phyloP scores from a whole-genome alignment of 2,888 invertebrate genomes.

The Allolobophora icterica region DNA sequence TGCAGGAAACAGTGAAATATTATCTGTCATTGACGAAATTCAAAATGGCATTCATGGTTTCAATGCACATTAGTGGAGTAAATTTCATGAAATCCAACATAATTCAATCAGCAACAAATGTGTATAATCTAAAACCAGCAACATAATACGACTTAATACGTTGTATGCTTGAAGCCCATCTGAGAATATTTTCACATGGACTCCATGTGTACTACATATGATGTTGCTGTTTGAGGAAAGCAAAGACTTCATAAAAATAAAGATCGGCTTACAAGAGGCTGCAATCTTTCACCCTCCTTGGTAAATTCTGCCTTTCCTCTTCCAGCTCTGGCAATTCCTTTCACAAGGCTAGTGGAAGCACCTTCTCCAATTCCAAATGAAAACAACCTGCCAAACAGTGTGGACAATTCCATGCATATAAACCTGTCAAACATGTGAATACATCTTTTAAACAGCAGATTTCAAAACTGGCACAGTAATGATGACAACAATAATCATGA shows the following conservation, averaged over 20 bases:
- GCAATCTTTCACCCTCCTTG: conserved; percentile 51
- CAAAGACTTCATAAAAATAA: neutral
- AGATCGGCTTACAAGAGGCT: conserved; percentile 39
- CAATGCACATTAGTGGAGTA: neutral
- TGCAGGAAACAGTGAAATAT: neutral
- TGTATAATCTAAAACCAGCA: too few relatives aligned
- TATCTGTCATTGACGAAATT: neutral
- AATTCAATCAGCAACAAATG: neutral
- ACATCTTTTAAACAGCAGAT: neutral
- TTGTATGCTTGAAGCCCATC: too few relatives aligned
- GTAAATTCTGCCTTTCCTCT: conserved; percentile 62
- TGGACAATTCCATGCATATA: neutral
- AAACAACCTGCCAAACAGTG: conserved; percentile 51
- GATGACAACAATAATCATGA: neutral
- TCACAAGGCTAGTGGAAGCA: conserved; percentile 55
- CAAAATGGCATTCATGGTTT: neutral
- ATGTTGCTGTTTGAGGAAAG: neutral
- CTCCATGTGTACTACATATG: too few relatives aligned
- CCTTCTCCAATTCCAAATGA: conserved; percentile 41
- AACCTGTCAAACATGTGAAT: too few relatives aligned
- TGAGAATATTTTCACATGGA: too few relatives aligned
- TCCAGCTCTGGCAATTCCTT: conserved; percentile 62
- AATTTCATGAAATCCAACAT: neutral
- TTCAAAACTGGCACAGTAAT: neutral
- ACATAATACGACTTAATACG: too few relatives aligned